Evolutionary conservation across 2,888 invertebrate genomes (phyloP).

Genomic region (Lasioglossum lativentre): DNA sequence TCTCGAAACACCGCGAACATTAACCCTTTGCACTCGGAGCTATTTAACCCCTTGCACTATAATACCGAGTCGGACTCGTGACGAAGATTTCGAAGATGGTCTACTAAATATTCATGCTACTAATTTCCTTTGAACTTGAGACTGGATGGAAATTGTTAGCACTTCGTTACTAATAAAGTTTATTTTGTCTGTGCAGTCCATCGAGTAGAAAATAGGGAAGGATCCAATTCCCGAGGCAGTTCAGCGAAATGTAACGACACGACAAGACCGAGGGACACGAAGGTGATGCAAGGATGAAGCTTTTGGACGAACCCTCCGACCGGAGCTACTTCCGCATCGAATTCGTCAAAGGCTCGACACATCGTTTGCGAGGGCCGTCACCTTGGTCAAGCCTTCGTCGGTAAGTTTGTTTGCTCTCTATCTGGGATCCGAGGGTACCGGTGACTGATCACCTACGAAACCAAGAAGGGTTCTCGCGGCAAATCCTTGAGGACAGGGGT

Average conservation of each 20-base stretch:
- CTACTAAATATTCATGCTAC: too few relatives aligned
- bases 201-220: background rate
- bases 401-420: slow-evolving; percentile 71
- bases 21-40: too few relatives aligned
- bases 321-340: slow-evolving; percentile 31
- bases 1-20: background rate
- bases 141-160: too few relatives aligned
- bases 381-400: slow-evolving; percentile 63
- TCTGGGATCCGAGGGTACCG: slow-evolving; percentile 58
- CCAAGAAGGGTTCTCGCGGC: slow-evolving; percentile 70
- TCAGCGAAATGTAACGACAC: background rate
- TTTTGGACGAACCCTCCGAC: background rate
- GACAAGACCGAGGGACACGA: background rate
- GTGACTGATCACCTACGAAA: slow-evolving; percentile 75
- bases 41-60: too few relatives aligned
- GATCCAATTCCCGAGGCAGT: background rate
- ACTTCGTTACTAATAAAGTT: background rate
- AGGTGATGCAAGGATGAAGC: background rate
- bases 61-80: too few relatives aligned
- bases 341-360: slow-evolving; percentile 68
- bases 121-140: too few relatives aligned
- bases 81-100: too few relatives aligned
- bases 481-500: slow-evolving; percentile 78
- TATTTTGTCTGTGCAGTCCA: background rate
- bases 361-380: slow-evolving; percentile 66